Conservation (phyloP, 1,140 invertebrate species). For the Lutraria rhynchaena region DNA sequence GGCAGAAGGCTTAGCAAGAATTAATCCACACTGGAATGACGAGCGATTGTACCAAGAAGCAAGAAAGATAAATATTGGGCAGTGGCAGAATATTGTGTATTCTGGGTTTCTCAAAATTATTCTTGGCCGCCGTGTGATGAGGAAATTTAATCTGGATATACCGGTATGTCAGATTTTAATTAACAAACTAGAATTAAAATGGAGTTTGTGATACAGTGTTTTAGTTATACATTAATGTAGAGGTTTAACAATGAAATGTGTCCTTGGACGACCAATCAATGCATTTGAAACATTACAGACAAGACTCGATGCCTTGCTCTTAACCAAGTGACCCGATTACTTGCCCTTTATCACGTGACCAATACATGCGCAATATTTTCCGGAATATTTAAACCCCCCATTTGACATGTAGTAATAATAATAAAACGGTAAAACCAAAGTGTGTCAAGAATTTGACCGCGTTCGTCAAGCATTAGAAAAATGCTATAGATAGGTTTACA, state of each 20-base stretch:
- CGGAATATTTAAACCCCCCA: too few species aligned
- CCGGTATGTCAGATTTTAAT: not conserved
- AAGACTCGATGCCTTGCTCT: not conserved
- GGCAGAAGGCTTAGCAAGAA: constrained; percentile 87
- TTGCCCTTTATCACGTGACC: too few species aligned
- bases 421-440: too few species aligned
- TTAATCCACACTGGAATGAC: constrained; percentile 96
- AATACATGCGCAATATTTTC: too few species aligned
- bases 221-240: not conserved
- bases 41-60: constrained; percentile 92
- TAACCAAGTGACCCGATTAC: too few species aligned
- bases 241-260: not conserved
- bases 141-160: constrained; percentile 65
- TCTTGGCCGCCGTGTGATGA: constrained; percentile 83
- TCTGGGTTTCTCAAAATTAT: constrained; percentile 94
- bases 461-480: too few species aligned
- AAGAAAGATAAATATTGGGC: constrained; percentile 95
- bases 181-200: constrained; percentile 69
- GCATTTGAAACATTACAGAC: not conserved
- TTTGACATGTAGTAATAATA: too few species aligned
- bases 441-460: too few species aligned
- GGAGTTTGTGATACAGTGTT: not conserved
- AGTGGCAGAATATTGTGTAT: constrained; percentile 98
- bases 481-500: too few species aligned
- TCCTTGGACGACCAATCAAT: not conserved